A percentile compares a stretch with the other conserved stretches of the same genome.
Evolutionary conservation across 2,888 invertebrate genomes (phyloP).

Genomic region (Mesochorus sp.): DNA sequence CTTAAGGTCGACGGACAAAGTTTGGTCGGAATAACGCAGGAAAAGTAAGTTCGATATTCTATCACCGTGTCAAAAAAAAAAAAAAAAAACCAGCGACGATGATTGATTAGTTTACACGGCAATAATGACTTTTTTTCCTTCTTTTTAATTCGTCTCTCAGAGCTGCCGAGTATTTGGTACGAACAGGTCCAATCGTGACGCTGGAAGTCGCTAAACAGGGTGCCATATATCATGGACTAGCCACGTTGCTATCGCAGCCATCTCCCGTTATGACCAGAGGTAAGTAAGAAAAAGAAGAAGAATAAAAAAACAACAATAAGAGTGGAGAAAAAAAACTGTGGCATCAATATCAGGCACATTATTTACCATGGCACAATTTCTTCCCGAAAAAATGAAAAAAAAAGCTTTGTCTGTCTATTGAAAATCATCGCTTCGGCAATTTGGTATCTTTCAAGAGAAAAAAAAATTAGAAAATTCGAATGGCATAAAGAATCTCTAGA

Average conservation of each 20-base stretch:
- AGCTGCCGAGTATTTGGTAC: constrained; percentile 97
- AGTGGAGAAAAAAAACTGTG: background rate
- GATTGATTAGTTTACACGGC: constrained; percentile 1
- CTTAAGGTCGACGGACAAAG: constrained; percentile 98
- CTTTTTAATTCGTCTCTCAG: constrained; percentile 81
- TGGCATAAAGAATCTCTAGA: too few relatives aligned
- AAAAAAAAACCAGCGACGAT: background rate
- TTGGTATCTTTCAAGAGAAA: too few relatives aligned
- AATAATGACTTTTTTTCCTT: too few relatives aligned
- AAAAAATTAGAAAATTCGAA: too few relatives aligned
- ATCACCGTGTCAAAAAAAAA: background rate
- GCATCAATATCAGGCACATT: background rate
- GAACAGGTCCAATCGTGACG: constrained; percentile 96
- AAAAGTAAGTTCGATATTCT: constrained; percentile 82
- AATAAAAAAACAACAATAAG: background rate
- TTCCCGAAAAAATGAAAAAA: background rate
- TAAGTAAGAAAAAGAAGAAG: constrained; percentile 78
- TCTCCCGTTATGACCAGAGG: constrained; percentile 91
- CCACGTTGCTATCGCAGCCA: constrained; percentile 95
- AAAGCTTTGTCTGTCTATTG: constrained; percentile 45
- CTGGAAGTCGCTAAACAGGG: constrained; percentile 99
- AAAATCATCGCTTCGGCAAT: constrained; percentile 13
- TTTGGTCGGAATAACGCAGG: constrained; percentile 90
- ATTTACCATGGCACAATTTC: background rate
- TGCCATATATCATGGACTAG: constrained; percentile 97